Percentiles rank a stretch among this genome's conserved stretches.
Conservation (phyloP, 2,888 invertebrate genomes). For the Ornithoptera priamus region DNA sequence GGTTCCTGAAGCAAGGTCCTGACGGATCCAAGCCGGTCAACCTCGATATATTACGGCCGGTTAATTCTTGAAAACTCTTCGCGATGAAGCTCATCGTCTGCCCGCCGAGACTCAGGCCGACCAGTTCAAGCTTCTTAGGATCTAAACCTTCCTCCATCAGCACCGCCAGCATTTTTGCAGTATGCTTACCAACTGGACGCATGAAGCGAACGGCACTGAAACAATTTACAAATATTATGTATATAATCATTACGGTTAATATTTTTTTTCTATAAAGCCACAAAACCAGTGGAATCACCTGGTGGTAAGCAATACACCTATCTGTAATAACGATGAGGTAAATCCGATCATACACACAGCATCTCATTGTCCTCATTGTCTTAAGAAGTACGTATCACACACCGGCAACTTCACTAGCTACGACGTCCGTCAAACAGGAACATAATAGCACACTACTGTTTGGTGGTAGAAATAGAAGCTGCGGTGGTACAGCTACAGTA, state of each 20-base stretch:
- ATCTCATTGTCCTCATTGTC: no score
- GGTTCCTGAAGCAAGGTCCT: slow-evolving; percentile 63
- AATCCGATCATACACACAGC: no score
- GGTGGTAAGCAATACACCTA: no score
- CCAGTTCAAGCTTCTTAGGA: slow-evolving; percentile 52
- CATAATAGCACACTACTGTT: no score
- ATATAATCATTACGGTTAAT: not conserved
- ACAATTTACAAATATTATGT: slow-evolving; percentile 30
- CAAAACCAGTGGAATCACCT: no score
- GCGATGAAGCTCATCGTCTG: slow-evolving; percentile 62
- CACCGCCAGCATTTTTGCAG: slow-evolving; percentile 56
- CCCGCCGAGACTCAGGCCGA: slow-evolving; percentile 60
- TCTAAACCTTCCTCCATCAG: slow-evolving; percentile 52
- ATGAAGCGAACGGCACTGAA: slow-evolving; percentile 55
- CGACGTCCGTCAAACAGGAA: no score
- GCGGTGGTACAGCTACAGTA: no score
- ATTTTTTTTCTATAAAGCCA: not conserved
- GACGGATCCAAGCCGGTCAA: slow-evolving; percentile 58
- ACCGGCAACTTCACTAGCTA: no score
- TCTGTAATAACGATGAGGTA: no score
- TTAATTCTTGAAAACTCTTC: slow-evolving; percentile 49
- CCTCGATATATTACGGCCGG: slow-evolving; percentile 53
- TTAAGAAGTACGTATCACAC: no score
- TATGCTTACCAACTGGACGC: slow-evolving; percentile 50
- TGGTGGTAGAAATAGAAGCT: no score